Conservation (phyloP, 2,797 vertebrate species). For the Octomys mimax region DNA sequence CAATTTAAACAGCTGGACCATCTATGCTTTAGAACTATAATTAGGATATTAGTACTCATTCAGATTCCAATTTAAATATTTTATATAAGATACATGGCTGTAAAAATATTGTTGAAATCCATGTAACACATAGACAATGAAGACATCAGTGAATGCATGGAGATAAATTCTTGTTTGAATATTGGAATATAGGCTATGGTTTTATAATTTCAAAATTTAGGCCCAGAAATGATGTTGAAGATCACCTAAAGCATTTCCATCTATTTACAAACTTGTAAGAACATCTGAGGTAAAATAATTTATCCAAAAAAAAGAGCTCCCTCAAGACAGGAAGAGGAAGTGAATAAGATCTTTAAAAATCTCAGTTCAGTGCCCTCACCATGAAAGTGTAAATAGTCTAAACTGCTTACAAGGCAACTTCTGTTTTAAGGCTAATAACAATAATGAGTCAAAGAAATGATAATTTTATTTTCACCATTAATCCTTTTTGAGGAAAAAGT, state of each 20-base stretch:
- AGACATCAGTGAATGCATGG: neutral
- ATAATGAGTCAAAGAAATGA: neutral
- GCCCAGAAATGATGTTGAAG: neutral
- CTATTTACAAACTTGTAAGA: neutral
- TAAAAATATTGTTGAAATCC: neutral
- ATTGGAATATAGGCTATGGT: neutral
- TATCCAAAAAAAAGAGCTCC: neutral
- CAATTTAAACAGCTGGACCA: too few species aligned
- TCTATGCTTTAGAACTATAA: too few species aligned
- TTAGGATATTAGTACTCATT: neutral
- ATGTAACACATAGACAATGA: neutral
- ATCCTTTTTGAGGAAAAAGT: neutral
- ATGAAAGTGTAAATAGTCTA: neutral
- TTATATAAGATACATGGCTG: neutral
- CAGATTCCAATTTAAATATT: neutral
- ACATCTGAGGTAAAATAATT: neutral
- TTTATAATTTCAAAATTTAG: neutral
- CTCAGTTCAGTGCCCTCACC: neutral
- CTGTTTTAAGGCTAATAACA: neutral
- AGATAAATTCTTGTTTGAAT: slow-evolving; percentile 2
- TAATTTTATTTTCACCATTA: neutral
- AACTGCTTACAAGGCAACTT: neutral
- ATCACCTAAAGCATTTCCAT: neutral
- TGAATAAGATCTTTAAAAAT: neutral
- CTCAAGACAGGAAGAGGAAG: neutral